These are phyloP conservation scores for Montipora sp. DNA, from an alignment of 64 coral and sea anemone genomes.

Conservation along the genomic window DNA sequence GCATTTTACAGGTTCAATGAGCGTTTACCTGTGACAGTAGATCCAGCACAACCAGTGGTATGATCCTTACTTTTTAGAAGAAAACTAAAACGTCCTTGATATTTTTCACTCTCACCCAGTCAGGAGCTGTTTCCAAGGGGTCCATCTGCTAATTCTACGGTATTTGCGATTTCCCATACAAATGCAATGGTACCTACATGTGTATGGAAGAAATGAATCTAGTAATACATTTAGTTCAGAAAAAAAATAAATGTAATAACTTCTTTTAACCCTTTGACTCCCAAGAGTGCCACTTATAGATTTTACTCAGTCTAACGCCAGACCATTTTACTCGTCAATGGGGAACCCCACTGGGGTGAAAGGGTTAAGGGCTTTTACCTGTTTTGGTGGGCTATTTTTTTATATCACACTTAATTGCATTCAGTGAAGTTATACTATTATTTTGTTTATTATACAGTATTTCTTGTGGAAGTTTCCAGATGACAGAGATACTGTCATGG, in stretches of 20 bases:
- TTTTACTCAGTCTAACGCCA: too few relatives aligned
- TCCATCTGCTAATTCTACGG: neutral
- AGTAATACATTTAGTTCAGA: too few relatives aligned
- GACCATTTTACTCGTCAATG: too few relatives aligned
- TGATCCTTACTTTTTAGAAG: neutral
- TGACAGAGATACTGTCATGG: conserved; percentile 35
- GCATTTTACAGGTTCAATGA: conserved; percentile 42
- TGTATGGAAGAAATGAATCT: too few relatives aligned
- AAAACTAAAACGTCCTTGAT: neutral
- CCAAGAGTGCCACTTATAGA: too few relatives aligned
- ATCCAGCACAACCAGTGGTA: conserved; percentile 85
- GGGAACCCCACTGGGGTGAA: too few relatives aligned
- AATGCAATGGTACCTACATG: too few relatives aligned
- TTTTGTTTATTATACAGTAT: conserved; percentile 37
- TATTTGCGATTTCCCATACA: neutral
- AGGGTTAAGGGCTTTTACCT: neutral
- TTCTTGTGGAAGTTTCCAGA: conserved; percentile 56
- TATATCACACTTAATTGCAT: neutral
- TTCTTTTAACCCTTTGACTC: too few relatives aligned
- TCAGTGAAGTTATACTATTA: neutral
- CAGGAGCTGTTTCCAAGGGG: neutral
- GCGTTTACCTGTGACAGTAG: conserved; percentile 43
- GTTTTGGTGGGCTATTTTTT: neutral
- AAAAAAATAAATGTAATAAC: too few relatives aligned
- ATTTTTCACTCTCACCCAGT: neutral